These are phyloP conservation scores for Ditula angustiorana DNA, from an alignment of 2,888 invertebrate species.

Conservation along the genomic window DNA sequence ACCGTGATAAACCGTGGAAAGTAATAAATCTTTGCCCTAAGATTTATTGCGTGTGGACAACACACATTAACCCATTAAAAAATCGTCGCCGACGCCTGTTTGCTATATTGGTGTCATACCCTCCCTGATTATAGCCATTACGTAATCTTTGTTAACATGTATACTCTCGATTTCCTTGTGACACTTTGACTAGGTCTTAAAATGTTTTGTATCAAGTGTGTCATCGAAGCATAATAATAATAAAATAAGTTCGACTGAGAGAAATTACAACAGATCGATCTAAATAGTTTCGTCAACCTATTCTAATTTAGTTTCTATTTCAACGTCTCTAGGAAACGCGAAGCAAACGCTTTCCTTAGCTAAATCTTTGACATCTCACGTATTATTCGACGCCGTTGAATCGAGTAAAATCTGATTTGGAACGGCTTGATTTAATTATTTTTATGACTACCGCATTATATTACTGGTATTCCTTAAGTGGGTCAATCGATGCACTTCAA, in stretches of 20 bases:
- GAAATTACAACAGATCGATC: no score
- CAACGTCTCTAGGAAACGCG: not conserved
- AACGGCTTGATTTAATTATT: conserved; percentile 4
- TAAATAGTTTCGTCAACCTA: not conserved
- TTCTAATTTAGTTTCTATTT: not conserved
- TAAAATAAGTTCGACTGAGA: no score
- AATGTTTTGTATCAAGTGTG: not conserved
- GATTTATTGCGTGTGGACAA: conserved; percentile 42
- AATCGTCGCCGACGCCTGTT: conserved; percentile 33
- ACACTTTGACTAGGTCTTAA: not conserved
- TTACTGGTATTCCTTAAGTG: conserved; percentile 57
- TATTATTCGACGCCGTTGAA: conserved; percentile 1
- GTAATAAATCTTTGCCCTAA: conserved; percentile 37
- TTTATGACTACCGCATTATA: conserved; percentile 59
- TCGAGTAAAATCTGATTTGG: not conserved
- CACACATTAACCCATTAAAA: conserved; percentile 46
- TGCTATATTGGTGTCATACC: conserved; percentile 39
- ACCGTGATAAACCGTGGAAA: not conserved
- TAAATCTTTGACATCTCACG: conserved; percentile 7
- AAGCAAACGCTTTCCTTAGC: not conserved
- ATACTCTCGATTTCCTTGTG: conserved; percentile 2
- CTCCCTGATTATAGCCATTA: conserved; percentile 27
- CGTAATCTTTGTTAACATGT: conserved; percentile 11
- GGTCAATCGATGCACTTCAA: conserved; percentile 58
- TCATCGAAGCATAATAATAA: no score